These are phyloP conservation scores for Nautilus pompilius DNA, from an alignment of 1,140 invertebrate genomes.

Conservation along the genomic window DNA sequence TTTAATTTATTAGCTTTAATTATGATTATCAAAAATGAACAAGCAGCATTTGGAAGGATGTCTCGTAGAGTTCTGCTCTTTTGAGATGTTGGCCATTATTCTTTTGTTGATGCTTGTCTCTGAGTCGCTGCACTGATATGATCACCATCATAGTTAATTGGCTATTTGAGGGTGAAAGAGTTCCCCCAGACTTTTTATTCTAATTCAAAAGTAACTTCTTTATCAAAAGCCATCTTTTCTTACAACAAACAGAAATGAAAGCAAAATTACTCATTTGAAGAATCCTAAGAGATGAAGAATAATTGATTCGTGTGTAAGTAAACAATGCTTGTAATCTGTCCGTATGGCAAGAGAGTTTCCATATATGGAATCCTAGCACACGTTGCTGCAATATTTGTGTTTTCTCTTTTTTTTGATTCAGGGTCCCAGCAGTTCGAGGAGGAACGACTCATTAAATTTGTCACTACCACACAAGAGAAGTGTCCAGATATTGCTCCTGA, in stretches of 20 bases:
- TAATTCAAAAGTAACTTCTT: too few species aligned
- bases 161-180: too few species aligned
- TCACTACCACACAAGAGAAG: too few species aligned
- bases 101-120: too few species aligned
- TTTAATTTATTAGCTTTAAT: too few species aligned
- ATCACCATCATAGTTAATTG: too few species aligned
- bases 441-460: conserved; percentile 30
- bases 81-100: too few species aligned
- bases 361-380: background rate
- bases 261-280: background rate
- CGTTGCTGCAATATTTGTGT: background rate
- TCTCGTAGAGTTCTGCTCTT: too few species aligned
- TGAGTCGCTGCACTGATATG: too few species aligned
- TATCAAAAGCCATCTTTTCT: background rate
- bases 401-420: conserved; percentile 11
- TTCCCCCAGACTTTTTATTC: too few species aligned
- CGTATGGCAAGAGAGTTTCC: background rate
- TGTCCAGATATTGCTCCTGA: conserved; percentile 14
- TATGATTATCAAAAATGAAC: too few species aligned
- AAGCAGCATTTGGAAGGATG: too few species aligned
- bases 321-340: background rate
- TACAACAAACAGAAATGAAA: background rate
- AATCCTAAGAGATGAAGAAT: background rate
- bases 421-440: conserved; percentile 37
- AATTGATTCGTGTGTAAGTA: background rate